These are phyloP conservation scores for Dexiosoma caninum DNA, from an alignment of 2,888 invertebrate genomes.

Conservation along the genomic window DNA sequence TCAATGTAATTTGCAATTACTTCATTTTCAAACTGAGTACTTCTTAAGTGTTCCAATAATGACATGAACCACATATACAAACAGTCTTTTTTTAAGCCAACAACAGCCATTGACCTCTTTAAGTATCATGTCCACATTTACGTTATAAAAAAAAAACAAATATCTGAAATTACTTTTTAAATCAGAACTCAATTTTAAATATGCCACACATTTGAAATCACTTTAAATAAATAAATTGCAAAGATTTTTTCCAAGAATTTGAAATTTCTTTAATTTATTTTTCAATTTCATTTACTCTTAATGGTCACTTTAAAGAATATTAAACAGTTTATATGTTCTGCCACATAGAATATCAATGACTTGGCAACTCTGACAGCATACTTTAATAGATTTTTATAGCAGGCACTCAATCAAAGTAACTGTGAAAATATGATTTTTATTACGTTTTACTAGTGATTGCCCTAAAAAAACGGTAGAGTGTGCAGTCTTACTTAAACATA, in stretches of 20 bases:
- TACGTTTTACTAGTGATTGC: slow-evolving; percentile 16
- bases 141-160: no score
- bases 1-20: neutral
- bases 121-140: no score
- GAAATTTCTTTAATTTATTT: neutral
- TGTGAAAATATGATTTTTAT: slow-evolving; percentile 41
- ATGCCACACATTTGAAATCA: no score
- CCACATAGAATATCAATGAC: slow-evolving; percentile 14
- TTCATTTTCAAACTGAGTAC: no score
- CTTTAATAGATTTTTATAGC: slow-evolving; percentile 1
- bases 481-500: neutral
- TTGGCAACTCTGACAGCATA: slow-evolving; percentile 20
- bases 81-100: no score
- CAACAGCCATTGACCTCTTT: no score
- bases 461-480: slow-evolving; percentile 22
- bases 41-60: no score
- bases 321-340: slow-evolving; percentile 1
- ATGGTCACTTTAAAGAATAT: neutral
- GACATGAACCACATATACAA: no score
- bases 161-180: no score
- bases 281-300: neutral
- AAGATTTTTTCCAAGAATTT: neutral
- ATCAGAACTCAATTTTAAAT: no score
- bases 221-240: neutral
- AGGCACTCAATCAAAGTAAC: slow-evolving; percentile 42